These are phyloP conservation scores for Salvator merianae DNA, from an alignment of 2,113 vertebrate species.

Conservation along the genomic window DNA sequence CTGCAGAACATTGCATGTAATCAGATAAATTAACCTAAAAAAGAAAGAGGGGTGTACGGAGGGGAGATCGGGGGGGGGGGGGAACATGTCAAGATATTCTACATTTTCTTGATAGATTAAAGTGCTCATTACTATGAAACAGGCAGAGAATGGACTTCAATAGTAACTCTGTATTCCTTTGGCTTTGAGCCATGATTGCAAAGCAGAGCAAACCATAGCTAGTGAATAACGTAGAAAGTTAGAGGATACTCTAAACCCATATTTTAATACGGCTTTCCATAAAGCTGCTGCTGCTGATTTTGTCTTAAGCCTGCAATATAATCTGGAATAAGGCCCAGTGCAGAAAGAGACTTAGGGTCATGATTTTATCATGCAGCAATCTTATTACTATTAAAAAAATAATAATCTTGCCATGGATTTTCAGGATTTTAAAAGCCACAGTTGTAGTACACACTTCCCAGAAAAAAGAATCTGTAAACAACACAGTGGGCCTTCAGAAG, in stretches of 20 bases:
- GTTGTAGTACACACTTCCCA: background rate
- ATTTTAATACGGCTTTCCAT: constrained; percentile 5
- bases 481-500: background rate
- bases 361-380: constrained; percentile 6
- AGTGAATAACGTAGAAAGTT: accelerated
- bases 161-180: constrained; percentile 55
- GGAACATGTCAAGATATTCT: constrained; percentile 63
- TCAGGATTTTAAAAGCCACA: no score
- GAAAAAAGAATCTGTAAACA: background rate
- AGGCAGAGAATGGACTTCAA: constrained; percentile 42
- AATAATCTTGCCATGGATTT: background rate
- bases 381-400: background rate
- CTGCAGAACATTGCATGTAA: constrained; percentile 71
- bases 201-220: background rate
- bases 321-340: no score
- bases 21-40: constrained; percentile 84
- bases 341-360: background rate
- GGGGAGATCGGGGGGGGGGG: constrained; percentile 63
- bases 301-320: no score
- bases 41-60: constrained; percentile 52
- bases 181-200: constrained; percentile 44
- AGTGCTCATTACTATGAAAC: constrained; percentile 64
- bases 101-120: constrained; percentile 70
- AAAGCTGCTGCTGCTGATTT: background rate
- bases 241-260: constrained; percentile 24